Evolutionary conservation across 1,140 invertebrate genomes (phyloP).

Genomic region (Hestina assimilis): DNA sequence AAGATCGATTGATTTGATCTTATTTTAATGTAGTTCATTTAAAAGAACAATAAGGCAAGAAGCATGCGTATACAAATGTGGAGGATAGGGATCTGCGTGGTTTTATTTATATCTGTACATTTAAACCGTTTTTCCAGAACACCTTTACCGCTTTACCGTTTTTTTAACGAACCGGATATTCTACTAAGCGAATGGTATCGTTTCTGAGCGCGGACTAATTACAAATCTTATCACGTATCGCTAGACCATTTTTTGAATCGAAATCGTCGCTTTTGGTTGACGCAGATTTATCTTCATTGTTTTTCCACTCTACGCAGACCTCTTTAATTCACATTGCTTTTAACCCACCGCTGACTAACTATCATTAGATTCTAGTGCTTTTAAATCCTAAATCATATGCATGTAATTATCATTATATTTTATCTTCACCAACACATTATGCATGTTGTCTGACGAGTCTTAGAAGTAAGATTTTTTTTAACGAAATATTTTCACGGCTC

Average conservation of each 20-base stretch:
- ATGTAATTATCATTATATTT: not conserved
- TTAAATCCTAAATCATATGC: constrained; percentile 1
- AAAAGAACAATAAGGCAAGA: constrained; percentile 78
- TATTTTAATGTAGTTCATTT: constrained; percentile 73
- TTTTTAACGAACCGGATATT: constrained; percentile 28
- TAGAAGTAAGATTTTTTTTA: constrained; percentile 18
- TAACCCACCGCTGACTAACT: constrained; percentile 3
- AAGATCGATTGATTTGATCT: constrained; percentile 38
- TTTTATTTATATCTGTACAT: constrained; percentile 11
- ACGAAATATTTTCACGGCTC: constrained; percentile 35
- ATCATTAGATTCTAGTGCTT: not conserved
- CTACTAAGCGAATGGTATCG: constrained; percentile 10
- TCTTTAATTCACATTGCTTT: constrained; percentile 44
- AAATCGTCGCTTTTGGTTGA: constrained; percentile 21
- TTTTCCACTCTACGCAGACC: constrained; percentile 41
- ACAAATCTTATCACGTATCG: constrained; percentile 32
- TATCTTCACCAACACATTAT: not conserved
- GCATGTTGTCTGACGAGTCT: constrained; percentile 21
- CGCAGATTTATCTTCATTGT: constrained; percentile 25
- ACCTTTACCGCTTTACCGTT: constrained; percentile 1
- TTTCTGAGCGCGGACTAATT: constrained; percentile 21
- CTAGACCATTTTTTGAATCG: constrained; percentile 26
- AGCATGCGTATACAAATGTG: constrained; percentile 79
- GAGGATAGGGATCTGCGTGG: constrained; percentile 60
- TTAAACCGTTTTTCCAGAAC: constrained; percentile 8